A percentile compares a stretch with the other conserved stretches of the same genome.
Conservation (phyloP, 1,140 invertebrate species). For the Dendrolimus punctatus region DNA sequence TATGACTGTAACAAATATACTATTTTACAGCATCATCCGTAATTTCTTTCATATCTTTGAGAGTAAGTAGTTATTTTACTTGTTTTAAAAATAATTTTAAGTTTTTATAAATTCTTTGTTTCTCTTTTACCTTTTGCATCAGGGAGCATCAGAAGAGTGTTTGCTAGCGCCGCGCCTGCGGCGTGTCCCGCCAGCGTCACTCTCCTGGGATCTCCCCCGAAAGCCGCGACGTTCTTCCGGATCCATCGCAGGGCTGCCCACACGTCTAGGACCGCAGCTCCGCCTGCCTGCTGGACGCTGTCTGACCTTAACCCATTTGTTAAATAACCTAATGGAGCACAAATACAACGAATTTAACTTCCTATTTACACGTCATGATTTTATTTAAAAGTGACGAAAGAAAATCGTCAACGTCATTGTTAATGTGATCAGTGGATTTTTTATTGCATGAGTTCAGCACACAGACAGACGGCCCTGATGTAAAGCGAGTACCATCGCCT, state of each 20-base stretch:
- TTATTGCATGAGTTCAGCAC: too few relatives aligned
- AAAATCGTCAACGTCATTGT: too few relatives aligned
- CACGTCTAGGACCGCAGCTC: constrained; percentile 77
- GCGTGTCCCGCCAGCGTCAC: constrained; percentile 92
- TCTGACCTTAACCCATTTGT: constrained; percentile 67
- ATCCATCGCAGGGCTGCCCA: constrained; percentile 83
- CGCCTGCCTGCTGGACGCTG: constrained; percentile 35
- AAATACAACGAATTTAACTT: background rate
- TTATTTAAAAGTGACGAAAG: too few relatives aligned
- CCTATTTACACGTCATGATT: background rate
- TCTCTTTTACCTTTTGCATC: constrained; percentile 79
- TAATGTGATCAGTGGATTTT: too few relatives aligned
- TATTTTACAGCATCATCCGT: too few relatives aligned
- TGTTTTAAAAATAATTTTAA: too few relatives aligned
- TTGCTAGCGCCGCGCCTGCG: constrained; percentile 87
- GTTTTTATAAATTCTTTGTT: too few relatives aligned
- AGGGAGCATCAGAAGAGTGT: constrained; percentile 85
- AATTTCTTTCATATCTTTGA: too few relatives aligned
- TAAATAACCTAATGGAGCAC: constrained; percentile 76
- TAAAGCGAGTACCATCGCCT: too few relatives aligned
- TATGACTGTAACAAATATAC: too few relatives aligned
- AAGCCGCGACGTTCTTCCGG: constrained; percentile 82
- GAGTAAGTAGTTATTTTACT: too few relatives aligned
- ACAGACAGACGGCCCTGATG: too few relatives aligned
- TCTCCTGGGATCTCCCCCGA: constrained; percentile 85